Evolutionary conservation across 1,140 invertebrate genomes (phyloP).

Genomic region (Cyphomyrmex costatus): DNA sequence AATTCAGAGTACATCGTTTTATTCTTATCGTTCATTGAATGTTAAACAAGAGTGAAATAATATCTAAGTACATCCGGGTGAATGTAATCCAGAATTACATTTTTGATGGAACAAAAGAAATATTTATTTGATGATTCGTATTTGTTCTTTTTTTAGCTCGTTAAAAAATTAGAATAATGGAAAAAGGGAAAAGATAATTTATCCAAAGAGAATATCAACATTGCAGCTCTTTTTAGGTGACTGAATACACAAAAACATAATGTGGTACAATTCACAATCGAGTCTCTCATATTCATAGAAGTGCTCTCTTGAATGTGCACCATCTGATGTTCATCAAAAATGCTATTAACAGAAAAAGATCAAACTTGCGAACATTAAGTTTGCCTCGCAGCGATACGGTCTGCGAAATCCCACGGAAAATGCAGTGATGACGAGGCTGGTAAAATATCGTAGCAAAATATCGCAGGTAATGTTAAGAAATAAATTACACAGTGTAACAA

Average conservation of each 20-base stretch:
- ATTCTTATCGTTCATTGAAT: too few relatives aligned
- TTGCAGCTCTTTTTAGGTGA: not conserved
- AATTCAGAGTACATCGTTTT: too few relatives aligned
- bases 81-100: not conserved
- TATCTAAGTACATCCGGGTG: too few relatives aligned
- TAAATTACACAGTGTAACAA: not conserved
- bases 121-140: not conserved
- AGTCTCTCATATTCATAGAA: conserved; percentile 33
- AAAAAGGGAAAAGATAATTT: not conserved
- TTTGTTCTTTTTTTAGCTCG: not conserved
- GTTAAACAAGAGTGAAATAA: too few relatives aligned
- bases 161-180: conserved; percentile 11
- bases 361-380: conserved; percentile 15
- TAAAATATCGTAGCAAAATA: not conserved
- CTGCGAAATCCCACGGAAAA: not conserved
- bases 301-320: conserved; percentile 23
- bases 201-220: not conserved
- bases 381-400: too few relatives aligned
- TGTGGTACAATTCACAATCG: not conserved
- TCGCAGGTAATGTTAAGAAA: not conserved
- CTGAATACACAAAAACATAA: conserved; percentile 1
- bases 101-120: not conserved
- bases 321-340: conserved; percentile 25
- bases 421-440: not conserved
- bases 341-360: conserved; percentile 46